Base-by-base conservation (phyloP, 2,113 vertebrate genomes). In the Pongo abelii region DNA sequence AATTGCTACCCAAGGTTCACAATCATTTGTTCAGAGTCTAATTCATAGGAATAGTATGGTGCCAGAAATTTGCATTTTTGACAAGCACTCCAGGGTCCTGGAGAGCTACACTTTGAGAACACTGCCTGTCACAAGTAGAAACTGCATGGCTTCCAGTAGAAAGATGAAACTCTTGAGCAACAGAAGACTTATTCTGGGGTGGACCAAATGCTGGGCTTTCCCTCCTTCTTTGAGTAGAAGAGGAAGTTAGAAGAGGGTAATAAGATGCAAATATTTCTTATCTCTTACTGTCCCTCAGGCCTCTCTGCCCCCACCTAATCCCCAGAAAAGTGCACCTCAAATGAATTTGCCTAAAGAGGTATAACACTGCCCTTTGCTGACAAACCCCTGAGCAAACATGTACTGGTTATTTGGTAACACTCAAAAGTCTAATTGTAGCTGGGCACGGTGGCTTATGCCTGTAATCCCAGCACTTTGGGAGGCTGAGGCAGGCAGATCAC, bases 391-490 rank as follows among this genome's bases (percentile, higher is more conserved):
- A 61, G 81, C 38, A 16, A 70, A 35, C 2, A 4, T 12, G 22
- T 4, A 3, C 35, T 10, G n/a, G 48, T n/a, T 20, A 2, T 7
- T 30, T 27, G 35, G n/a, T 2, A 55, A n/a, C 20, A 1, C 16
- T 72, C 25, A 18, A 38, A 52, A 64, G 30, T 64, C 27, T 64
- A 14, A 30, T 64, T 30, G 61, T 25, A 64, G 61, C 61, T 64
- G 11, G 61, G 27, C 27, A 6, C 30, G 11, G 27, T 32, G 61
- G 61, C 27, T 64, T 6, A 55, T 8, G 52, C 61, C 27, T 64
- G 12, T 64, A 64, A 64, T 64, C 27, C 30, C 30, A 64, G 61
- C 61, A 64, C 61, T 30, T 64, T 64, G 61, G 27, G 27, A 64
- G 27, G 61, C 61, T 1, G 5, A 64, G 61, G 61, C 5, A 2